A percentile compares a stretch with the other conserved stretches of the same genome.
Evolutionary conservation across 2,113 vertebrate species (phyloP).

Genomic region (Pagrus major): DNA sequence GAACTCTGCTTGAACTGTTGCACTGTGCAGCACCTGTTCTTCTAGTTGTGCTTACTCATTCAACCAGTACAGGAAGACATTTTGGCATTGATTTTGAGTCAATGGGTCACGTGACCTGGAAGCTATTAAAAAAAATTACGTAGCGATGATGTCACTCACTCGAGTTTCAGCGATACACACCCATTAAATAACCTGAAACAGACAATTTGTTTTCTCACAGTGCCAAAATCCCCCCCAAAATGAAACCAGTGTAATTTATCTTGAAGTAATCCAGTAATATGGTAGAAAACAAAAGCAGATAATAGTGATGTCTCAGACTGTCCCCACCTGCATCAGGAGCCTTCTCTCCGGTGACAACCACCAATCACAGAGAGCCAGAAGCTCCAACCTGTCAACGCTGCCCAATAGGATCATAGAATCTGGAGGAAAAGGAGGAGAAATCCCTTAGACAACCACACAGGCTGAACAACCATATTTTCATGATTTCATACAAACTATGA

Average conservation of each 20-base stretch:
- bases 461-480: neutral
- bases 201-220: too few species aligned
- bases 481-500: too few species aligned
- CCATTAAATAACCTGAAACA: too few species aligned
- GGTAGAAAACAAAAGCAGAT: neutral
- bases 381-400: constrained; percentile 90
- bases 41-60: too few species aligned
- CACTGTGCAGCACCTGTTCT: too few species aligned
- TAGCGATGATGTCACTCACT: too few species aligned
- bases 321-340: constrained; percentile 79
- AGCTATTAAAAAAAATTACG: too few species aligned
- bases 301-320: neutral
- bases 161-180: too few species aligned
- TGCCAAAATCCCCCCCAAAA: neutral
- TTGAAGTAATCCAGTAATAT: neutral
- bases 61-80: too few species aligned
- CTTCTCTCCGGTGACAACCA: constrained; percentile 89
- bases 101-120: too few species aligned
- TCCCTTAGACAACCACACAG: neutral
- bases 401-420: constrained; percentile 95
- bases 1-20: neutral
- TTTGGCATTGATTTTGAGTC: too few species aligned
- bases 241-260: neutral
- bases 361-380: constrained; percentile 89
- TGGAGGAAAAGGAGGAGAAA: constrained; percentile 2